Evolutionary conservation across 2,797 vertebrate genomes (phyloP), one percentile per base, ranked within the genome.

Genomic region (Babyrousa celebensis): DNA sequence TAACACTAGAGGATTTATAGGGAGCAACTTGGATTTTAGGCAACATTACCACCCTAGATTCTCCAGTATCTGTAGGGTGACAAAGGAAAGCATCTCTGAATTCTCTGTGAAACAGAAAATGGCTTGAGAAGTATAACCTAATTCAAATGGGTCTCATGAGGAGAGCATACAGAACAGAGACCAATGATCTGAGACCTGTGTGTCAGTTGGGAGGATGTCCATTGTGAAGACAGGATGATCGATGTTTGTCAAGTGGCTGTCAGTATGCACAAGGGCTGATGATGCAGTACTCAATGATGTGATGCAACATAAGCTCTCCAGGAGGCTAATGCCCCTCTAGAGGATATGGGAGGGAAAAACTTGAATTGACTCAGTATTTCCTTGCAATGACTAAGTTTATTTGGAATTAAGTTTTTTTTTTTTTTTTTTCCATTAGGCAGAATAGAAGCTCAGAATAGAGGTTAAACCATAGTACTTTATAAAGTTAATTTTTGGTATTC

Each of bases 361-460:
- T 68, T 72, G 40, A 62, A 27, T 27, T 52, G 32, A 67, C 8
- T 80, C 7, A 74, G 65, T 74, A 68, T 65, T 27, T 23, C 21
- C 54, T 79, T 94, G n/a, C 52, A 80, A 91, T 65, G 36, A 70
- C 23, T 77, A 58, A 8, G 1, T 40, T 86, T 65, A 68, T 84
- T 18, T 85, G 21, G 14, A 87, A 67, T 96, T 84, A 70, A 75
- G 21, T 36, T 36, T 36, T 36, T 36, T 36, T 36, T 3, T 36
- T 36, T 36, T 89, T 89, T 92, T 74, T 43, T 95, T 52, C 40
- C 52, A 52, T 10, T 60, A 70, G 83, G 20, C 4, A 86, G 58
- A 92, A 86, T 86, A 18, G 10, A 79, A 20, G 60, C 20, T 92
- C 23, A 87, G 91, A 83, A 54, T 70, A 89, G 58, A 82, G n/a